Base-by-base conservation (phyloP, 92 coral and sea anemone genomes). In the Epizoanthus rinbou region DNA sequence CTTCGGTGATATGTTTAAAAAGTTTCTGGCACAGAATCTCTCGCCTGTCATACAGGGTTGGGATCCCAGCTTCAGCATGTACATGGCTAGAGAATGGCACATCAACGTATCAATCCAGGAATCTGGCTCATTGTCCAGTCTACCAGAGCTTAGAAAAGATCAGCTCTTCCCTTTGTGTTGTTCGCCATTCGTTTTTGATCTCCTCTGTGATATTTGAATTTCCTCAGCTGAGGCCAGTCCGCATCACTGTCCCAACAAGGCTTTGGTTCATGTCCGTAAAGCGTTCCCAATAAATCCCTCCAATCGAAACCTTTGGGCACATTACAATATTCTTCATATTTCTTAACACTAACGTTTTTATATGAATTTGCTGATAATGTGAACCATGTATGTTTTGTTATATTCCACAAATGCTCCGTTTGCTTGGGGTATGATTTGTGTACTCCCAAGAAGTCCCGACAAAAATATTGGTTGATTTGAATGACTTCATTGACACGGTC, bases 391-490 rank as follows among this genome's bases (percentile, higher is more conserved):
- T 52, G 53, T 74, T 75, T 76, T 10, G 86, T 75, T 43, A 74
- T 4, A n/a, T 52, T 75, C 87, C 87, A 83, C 21, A 76, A 83
- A 18, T 8, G 13, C 24, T 23, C 17, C 86, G 78, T 78, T 14
- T 76, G 53, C 8, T 54, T 28, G 16, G 87, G 87, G 24, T 83
- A 83, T 3, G 87, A 37, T n/a, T 83, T 62, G 69, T 83, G 87
- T 6, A 83, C 64, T 10, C 87, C 87, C 8, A 83, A 16, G 18
- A 83, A 16, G 17, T 53, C 35, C 16, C 58, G 39, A 22, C 87
- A 83, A 35, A 83, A 23, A 59, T 82, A 24, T 25, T 17, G 22
- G 19, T 56, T 18, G 18, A 83, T 72, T 13, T 75, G 41, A 19
- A 11, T 5, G 16, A 69, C 45, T 21, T 62, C 15, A 16, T 65